A percentile compares a stretch with the other conserved stretches of the same genome.
phyloP scores from a whole-genome alignment of 2,797 vertebrate species.

The Bradypus variegatus region DNA sequence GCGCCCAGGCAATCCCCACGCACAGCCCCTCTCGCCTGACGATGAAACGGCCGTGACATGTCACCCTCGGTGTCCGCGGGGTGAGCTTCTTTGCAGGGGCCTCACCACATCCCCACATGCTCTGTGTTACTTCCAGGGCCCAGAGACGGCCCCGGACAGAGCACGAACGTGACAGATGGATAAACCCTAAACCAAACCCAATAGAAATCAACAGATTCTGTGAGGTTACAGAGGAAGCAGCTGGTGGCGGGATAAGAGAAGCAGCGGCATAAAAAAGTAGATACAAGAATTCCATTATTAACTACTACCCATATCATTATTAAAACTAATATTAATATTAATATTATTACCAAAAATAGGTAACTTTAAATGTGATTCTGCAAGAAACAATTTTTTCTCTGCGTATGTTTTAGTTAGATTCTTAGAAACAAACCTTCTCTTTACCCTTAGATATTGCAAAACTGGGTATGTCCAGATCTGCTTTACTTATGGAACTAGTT shows the following conservation, averaged over 20 bases:
- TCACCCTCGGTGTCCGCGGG: background rate
- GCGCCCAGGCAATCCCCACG: accelerated
- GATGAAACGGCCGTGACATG: background rate
- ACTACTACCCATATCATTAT: background rate
- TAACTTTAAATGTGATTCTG: background rate
- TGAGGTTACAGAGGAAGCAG: background rate
- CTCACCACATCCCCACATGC: background rate
- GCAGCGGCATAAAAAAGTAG: background rate
- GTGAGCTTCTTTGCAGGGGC: background rate
- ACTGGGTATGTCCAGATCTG: background rate
- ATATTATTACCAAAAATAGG: background rate
- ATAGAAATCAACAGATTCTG: background rate
- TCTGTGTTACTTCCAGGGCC: background rate
- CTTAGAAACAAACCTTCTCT: background rate
- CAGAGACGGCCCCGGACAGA: background rate
- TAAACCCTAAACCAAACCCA: background rate
- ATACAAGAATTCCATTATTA: background rate
- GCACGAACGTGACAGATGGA: background rate
- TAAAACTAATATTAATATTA: background rate
- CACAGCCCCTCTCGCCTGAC: background rate
- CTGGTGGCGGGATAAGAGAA: background rate
- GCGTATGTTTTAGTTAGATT: background rate
- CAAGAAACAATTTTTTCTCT: background rate
- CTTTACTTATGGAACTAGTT: background rate
- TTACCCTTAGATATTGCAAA: background rate